Conservation (phyloP, 2,888 invertebrate species). For the Dolichomitus sp. region DNA sequence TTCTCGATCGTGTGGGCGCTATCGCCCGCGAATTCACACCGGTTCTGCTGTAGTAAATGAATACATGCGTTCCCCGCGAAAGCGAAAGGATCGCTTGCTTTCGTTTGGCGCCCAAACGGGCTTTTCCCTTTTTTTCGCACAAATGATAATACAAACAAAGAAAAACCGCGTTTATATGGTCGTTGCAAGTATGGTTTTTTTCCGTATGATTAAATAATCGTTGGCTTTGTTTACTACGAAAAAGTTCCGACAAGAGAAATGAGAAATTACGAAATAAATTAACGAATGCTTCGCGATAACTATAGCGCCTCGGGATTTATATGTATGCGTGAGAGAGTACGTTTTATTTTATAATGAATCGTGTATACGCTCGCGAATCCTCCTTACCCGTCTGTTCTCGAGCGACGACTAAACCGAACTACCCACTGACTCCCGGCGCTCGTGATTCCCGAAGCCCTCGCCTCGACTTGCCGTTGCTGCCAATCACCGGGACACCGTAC, state of each 20-base stretch:
- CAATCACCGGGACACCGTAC: constrained; percentile 51
- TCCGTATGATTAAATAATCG: background rate
- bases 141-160: background rate
- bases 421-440: constrained; percentile 7
- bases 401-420: constrained; percentile 53
- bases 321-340: background rate
- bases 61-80: constrained; percentile 26
- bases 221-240: background rate
- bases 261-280: background rate
- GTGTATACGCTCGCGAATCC: constrained; percentile 2
- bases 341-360: background rate
- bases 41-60: constrained; percentile 1
- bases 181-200: background rate
- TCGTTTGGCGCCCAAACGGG: constrained; percentile 45
- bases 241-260: background rate
- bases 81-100: constrained; percentile 57
- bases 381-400: constrained; percentile 59
- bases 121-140: constrained; percentile 24
- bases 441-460: constrained; percentile 30
- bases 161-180: background rate
- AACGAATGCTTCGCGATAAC: background rate
- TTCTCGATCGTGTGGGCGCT: constrained; percentile 23
- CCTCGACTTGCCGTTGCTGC: constrained; percentile 22
- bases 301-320: background rate
- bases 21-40: background rate